phyloP scores from a whole-genome alignment of 2,888 invertebrate species.

The Nysson spinosus region DNA sequence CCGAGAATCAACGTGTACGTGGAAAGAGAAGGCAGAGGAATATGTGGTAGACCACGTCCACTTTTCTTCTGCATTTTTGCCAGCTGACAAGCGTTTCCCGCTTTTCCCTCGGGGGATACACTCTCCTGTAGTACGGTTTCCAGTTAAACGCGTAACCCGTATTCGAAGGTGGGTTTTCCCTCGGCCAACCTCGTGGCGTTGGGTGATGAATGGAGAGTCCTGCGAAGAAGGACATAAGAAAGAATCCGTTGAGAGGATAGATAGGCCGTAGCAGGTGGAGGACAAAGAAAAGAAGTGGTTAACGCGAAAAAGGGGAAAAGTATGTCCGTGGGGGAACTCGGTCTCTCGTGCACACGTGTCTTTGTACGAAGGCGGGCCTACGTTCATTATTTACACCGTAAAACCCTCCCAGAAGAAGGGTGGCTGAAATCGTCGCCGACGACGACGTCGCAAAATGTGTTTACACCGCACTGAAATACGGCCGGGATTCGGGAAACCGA shows the following conservation, averaged over 20 bases:
- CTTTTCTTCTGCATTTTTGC: constrained; percentile 50
- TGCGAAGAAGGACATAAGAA: too few species aligned
- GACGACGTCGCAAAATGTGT: constrained; percentile 52
- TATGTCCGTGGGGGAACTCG: too few species aligned
- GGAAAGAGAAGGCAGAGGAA: not conserved
- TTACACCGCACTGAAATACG: constrained; percentile 49
- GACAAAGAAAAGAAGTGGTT: not conserved
- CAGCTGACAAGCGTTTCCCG: constrained; percentile 50
- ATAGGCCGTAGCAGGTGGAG: too few species aligned
- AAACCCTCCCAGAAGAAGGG: not conserved
- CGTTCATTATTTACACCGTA: constrained; percentile 42
- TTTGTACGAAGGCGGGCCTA: not conserved
- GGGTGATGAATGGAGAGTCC: constrained; percentile 33
- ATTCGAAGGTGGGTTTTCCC: constrained; percentile 22
- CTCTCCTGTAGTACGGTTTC: constrained; percentile 11
- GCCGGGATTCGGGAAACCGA: constrained; percentile 40
- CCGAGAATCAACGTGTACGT: constrained; percentile 13
- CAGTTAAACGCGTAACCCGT: constrained; percentile 40
- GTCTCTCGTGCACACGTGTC: too few species aligned
- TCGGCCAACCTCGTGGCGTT: constrained; percentile 4
- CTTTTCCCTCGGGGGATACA: constrained; percentile 31
- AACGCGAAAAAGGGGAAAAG: too few species aligned
- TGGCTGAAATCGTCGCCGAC: constrained; percentile 28
- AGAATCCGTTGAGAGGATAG: too few species aligned
- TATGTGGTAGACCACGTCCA: constrained; percentile 29